Percentiles rank a stretch among this genome's conserved stretches.
These are phyloP conservation scores for Rhamnusium bicolor DNA, from an alignment of 2,888 invertebrate species.

Conservation along the genomic window DNA sequence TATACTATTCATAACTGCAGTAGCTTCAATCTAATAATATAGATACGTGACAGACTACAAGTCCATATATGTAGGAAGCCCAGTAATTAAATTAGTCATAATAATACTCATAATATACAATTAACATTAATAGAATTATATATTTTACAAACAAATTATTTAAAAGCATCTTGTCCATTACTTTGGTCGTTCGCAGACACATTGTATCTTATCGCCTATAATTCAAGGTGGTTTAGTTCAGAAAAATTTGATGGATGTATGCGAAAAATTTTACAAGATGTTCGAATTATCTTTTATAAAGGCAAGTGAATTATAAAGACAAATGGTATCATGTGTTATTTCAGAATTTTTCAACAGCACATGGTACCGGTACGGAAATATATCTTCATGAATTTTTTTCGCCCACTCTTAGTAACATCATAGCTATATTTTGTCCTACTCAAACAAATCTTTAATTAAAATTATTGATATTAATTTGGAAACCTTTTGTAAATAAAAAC, in stretches of 20 bases:
- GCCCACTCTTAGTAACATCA: too few relatives aligned
- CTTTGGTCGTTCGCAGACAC: constrained; percentile 6
- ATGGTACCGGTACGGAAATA: too few relatives aligned
- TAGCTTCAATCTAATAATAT: constrained; percentile 9
- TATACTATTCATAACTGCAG: constrained; percentile 4
- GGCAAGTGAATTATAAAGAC: too few relatives aligned
- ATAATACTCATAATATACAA: constrained; percentile 19
- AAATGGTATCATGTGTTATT: too few relatives aligned
- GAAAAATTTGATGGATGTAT: neutral
- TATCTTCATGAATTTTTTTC: too few relatives aligned
- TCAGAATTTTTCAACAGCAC: too few relatives aligned
- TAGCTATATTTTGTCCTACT: too few relatives aligned
- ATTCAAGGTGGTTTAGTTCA: neutral
- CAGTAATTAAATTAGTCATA: constrained; percentile 57
- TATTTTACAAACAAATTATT: constrained; percentile 53
- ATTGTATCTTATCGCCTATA: neutral
- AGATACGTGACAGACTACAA: constrained; percentile 22
- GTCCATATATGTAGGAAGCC: constrained; percentile 57
- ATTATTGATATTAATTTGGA: too few relatives aligned
- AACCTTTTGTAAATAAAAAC: too few relatives aligned
- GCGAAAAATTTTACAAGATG: too few relatives aligned
- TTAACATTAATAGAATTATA: constrained; percentile 50
- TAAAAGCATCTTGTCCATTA: neutral
- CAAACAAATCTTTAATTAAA: too few relatives aligned
- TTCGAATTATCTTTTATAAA: too few relatives aligned